Evolutionary conservation across 2,113 vertebrate genomes (phyloP).

Genomic region (Caloenas nicobarica): DNA sequence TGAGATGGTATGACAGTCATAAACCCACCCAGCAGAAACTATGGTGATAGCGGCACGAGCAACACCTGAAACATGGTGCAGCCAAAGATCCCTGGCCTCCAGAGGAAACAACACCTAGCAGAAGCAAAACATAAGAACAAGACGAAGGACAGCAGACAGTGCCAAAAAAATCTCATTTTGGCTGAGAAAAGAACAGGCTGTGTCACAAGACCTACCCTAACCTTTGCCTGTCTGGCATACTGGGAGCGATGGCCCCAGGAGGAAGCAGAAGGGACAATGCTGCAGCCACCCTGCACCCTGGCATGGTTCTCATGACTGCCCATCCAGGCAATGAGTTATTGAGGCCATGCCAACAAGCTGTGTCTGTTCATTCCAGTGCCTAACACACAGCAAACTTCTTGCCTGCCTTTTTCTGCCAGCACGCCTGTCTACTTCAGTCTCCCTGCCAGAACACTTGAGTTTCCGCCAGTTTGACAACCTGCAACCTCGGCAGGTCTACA

Average conservation of each 20-base stretch:
- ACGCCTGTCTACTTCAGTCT: fast-evolving
- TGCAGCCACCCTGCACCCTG: background rate
- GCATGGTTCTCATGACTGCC: fast-evolving
- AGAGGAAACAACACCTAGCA: background rate
- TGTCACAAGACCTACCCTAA: background rate
- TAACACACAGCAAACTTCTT: background rate
- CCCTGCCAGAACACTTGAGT: background rate
- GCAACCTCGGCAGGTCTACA: background rate
- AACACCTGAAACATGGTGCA: background rate
- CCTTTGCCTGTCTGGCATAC: background rate
- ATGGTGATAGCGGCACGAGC: fast-evolving
- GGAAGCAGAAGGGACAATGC: fast-evolving
- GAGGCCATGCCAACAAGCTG: background rate
- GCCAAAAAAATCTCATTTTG: background rate
- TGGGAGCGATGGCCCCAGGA: background rate
- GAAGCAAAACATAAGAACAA: background rate
- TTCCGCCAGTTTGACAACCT: background rate
- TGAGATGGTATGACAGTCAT: fast-evolving
- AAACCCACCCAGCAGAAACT: background rate
- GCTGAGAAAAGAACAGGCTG: background rate
- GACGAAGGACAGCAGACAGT: background rate
- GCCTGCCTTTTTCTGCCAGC: background rate
- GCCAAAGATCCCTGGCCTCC: background rate
- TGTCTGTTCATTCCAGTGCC: background rate
- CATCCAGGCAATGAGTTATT: background rate